These are phyloP conservation scores for Xanthorhoe spadicearia DNA, from an alignment of 2,888 invertebrate species.

Conservation along the genomic window DNA sequence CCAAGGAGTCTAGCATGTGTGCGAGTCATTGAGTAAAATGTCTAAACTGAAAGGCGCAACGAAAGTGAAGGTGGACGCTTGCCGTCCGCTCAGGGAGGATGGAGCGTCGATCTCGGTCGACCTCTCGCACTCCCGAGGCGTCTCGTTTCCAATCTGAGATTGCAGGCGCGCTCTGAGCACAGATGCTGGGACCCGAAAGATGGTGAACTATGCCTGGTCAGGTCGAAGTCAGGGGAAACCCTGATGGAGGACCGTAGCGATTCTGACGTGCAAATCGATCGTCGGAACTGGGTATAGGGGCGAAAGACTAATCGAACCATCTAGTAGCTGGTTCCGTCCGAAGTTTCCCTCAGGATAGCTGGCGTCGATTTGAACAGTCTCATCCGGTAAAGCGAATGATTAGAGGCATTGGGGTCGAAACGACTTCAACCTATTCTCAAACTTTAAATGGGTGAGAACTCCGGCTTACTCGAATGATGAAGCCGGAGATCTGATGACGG, in stretches of 20 bases:
- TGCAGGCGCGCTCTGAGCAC: slow-evolving; percentile 86
- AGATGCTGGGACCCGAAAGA: slow-evolving; percentile 82
- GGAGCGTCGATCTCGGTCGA: slow-evolving; percentile 51
- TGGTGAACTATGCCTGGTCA: slow-evolving; percentile 89
- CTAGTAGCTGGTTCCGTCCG: slow-evolving; percentile 91
- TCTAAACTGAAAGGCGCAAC: slow-evolving; percentile 86
- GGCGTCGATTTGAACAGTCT: slow-evolving; percentile 80
- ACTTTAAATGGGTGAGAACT: slow-evolving; percentile 90
- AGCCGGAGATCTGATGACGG: slow-evolving; percentile 80
- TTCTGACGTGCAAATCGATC: slow-evolving; percentile 93
- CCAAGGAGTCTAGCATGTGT: slow-evolving; percentile 61
- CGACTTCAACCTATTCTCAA: slow-evolving; percentile 90
- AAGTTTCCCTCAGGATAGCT: slow-evolving; percentile 91
- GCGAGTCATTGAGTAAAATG: slow-evolving; percentile 86
- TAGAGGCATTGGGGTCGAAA: slow-evolving; percentile 89
- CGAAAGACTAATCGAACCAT: slow-evolving; percentile 90
- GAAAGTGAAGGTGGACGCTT: slow-evolving; percentile 76
- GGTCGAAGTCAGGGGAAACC: slow-evolving; percentile 89
- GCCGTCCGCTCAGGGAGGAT: slow-evolving; percentile 57
- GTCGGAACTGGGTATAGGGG: slow-evolving; percentile 90
- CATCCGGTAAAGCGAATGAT: slow-evolving; percentile 91
- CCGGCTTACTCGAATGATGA: slow-evolving; percentile 84
- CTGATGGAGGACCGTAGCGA: slow-evolving; percentile 89
- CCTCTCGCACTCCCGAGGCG: slow-evolving; percentile 85
- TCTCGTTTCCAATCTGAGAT: slow-evolving; percentile 73